A percentile compares a stretch with the other conserved stretches of the same genome.
These are phyloP conservation scores for Platycheirus albimanus DNA, from an alignment of 2,888 invertebrate species.

Conservation along the genomic window DNA sequence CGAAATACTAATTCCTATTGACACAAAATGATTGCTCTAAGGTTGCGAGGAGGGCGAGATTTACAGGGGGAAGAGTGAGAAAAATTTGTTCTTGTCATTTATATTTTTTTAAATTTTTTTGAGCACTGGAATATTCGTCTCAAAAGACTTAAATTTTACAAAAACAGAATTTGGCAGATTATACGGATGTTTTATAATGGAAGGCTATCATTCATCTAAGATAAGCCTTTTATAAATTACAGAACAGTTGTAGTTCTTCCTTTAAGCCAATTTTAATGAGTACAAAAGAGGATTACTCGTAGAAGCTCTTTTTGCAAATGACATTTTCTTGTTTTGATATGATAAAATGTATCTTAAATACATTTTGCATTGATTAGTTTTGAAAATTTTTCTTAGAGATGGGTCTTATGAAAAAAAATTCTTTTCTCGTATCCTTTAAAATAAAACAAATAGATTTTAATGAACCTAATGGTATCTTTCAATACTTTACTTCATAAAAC, in stretches of 20 bases:
- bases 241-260: conserved; percentile 44
- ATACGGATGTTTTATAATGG: conserved; percentile 43
- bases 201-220: conserved; percentile 54
- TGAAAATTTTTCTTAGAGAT: too few species aligned
- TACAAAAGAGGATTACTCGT: conserved; percentile 58
- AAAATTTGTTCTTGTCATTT: conserved; percentile 17
- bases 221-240: conserved; percentile 63
- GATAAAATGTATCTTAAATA: too few species aligned
- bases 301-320: conserved; percentile 11
- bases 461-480: too few species aligned
- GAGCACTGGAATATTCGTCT: conserved; percentile 30
- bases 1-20: conserved; percentile 25
- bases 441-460: too few species aligned
- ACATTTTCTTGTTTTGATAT: conserved; percentile 24
- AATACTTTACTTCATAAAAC: too few species aligned
- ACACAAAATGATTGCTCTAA: conserved; percentile 29
- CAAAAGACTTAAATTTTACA: conserved; percentile 47
- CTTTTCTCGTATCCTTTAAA: too few species aligned
- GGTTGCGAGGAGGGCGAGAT: not conserved
- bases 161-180: conserved; percentile 44
- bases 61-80: conserved; percentile 11
- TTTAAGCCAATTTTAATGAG: conserved; percentile 59
- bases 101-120: too few species aligned
- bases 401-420: too few species aligned
- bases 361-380: too few species aligned